Percentiles rank a stretch among this genome's conserved stretches.
These are phyloP conservation scores for Microchirus variegatus DNA, from an alignment of 2,797 vertebrate genomes.

Conservation along the genomic window DNA sequence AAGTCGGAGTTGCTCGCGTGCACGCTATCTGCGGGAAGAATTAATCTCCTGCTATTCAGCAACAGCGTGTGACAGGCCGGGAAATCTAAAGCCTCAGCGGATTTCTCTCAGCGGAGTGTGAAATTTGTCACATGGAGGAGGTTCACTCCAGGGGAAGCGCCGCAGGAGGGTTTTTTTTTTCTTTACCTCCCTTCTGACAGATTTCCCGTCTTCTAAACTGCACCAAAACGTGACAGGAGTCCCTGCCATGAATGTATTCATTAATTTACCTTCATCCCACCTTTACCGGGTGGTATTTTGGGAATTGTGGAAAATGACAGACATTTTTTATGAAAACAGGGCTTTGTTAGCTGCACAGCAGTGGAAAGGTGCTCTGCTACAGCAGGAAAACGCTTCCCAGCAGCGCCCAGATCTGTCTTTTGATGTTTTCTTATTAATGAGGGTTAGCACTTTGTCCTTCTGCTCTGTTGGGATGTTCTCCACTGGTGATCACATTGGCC, in stretches of 20 bases:
- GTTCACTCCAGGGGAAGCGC: conserved; percentile 60
- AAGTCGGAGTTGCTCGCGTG: conserved; percentile 47
- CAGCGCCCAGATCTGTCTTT: conserved; percentile 38
- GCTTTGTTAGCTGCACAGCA: conserved; percentile 37
- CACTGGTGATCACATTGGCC: conserved; percentile 25
- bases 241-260: conserved; percentile 46
- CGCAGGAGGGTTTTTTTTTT: conserved; percentile 22
- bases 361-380: conserved; percentile 41
- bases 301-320: conserved; percentile 46
- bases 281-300: conserved; percentile 43
- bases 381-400: conserved; percentile 12
- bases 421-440: conserved; percentile 63
- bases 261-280: conserved; percentile 50
- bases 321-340: conserved; percentile 31
- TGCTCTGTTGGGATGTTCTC: conserved; percentile 19
- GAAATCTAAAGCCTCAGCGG: conserved; percentile 66
- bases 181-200: conserved; percentile 33
- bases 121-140: conserved; percentile 73
- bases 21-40: conserved; percentile 59
- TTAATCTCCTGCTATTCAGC: conserved; percentile 61
- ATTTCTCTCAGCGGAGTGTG: conserved; percentile 70
- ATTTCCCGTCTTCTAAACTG: conserved; percentile 56
- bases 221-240: conserved; percentile 51
- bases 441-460: conserved; percentile 33
- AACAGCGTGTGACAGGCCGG: conserved; percentile 62